Evolutionary conservation across 2,888 invertebrate species (phyloP).

Genomic region (Andricus quercusramuli): DNA sequence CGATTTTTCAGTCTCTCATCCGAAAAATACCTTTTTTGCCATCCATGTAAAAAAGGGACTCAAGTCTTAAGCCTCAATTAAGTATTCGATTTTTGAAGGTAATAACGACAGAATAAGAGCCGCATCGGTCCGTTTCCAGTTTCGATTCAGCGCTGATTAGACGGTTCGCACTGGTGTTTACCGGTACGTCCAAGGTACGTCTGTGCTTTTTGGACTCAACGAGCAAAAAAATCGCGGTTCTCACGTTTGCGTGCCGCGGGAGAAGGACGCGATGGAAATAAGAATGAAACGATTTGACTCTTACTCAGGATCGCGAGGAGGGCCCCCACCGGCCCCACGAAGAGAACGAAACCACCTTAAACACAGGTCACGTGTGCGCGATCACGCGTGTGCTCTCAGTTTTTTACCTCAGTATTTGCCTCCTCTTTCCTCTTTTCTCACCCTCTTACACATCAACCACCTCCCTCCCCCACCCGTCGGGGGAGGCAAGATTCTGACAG

Average conservation of each 20-base stretch:
- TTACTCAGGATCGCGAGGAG: slow-evolving; percentile 63
- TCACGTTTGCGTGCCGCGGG: slow-evolving; percentile 70
- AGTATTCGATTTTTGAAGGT: neutral
- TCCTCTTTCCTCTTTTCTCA: slow-evolving; percentile 53
- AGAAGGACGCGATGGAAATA: slow-evolving; percentile 59
- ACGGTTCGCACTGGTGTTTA: slow-evolving; percentile 32
- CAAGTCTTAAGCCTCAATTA: neutral
- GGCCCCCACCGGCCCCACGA: slow-evolving; percentile 54
- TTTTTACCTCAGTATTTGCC: slow-evolving; percentile 61
- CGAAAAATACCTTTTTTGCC: neutral
- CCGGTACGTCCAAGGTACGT: slow-evolving; percentile 19
- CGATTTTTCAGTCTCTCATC: neutral
- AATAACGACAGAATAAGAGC: neutral
- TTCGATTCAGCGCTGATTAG: slow-evolving; percentile 25
- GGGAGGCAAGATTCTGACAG: slow-evolving; percentile 60
- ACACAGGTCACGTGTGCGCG: slow-evolving; percentile 73
- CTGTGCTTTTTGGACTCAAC: slow-evolving; percentile 50
- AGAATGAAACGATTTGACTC: slow-evolving; percentile 56
- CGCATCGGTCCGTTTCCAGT: neutral
- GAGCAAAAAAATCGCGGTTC: slow-evolving; percentile 62
- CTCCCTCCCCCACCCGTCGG: slow-evolving; percentile 47
- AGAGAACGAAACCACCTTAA: slow-evolving; percentile 70
- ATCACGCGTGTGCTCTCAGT: slow-evolving; percentile 62
- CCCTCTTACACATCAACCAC: slow-evolving; percentile 27
- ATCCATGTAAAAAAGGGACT: neutral